Conservation (phyloP, 1,140 invertebrate genomes). For the Calycopis cecrops region DNA sequence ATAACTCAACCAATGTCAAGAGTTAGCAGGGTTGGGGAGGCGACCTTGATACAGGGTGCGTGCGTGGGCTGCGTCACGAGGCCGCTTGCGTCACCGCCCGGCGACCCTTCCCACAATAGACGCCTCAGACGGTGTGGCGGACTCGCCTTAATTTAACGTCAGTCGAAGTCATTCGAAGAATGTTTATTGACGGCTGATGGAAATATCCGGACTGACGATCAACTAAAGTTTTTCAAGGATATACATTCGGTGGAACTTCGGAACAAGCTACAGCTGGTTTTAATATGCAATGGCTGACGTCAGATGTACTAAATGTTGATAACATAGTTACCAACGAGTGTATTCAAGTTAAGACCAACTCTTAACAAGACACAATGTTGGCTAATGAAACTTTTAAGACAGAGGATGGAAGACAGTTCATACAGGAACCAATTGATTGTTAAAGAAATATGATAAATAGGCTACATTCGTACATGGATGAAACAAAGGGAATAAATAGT, state of each 20-base stretch:
- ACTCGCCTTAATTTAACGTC: background rate
- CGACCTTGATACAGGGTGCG: conserved; percentile 12
- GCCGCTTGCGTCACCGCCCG: conserved; percentile 14
- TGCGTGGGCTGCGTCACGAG: conserved; percentile 19
- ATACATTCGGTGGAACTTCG: background rate
- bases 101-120: background rate
- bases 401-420: background rate
- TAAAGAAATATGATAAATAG: too few relatives aligned
- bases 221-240: background rate
- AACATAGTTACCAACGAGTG: background rate
- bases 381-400: background rate
- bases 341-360: background rate
- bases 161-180: background rate
- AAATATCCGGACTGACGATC: background rate
- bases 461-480: too few relatives aligned
- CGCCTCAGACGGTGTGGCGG: background rate
- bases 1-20: conserved; percentile 15
- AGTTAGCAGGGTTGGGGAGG: conserved; percentile 12
- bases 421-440: background rate
- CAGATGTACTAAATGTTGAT: background rate
- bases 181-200: background rate
- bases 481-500: too few relatives aligned
- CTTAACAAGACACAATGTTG: background rate
- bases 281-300: background rate
- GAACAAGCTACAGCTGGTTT: background rate